Percentiles rank a stretch among this genome's conserved stretches.
These are phyloP conservation scores for Acanthiza pusilla DNA, from an alignment of 2,797 vertebrate species.

Conservation along the genomic window DNA sequence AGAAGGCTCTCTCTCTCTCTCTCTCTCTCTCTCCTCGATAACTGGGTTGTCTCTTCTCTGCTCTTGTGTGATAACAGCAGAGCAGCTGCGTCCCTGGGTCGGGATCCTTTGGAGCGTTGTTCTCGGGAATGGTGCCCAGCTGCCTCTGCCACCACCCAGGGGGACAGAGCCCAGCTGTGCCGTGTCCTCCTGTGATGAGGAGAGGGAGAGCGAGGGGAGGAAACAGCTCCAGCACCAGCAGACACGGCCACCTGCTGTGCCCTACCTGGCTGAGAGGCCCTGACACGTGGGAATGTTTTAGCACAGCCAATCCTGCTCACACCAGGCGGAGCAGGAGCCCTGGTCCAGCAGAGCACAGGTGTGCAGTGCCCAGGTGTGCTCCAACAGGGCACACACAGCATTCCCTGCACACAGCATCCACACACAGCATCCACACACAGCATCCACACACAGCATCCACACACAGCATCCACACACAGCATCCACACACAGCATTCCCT, in stretches of 20 bases:
- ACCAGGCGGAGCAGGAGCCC: not conserved
- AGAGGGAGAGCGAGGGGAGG: not conserved
- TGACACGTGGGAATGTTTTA: not conserved
- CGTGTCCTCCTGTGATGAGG: accelerated
- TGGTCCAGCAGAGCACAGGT: not conserved
- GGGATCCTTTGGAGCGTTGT: not conserved
- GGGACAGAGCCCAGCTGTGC: not conserved
- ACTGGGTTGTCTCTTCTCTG: not conserved
- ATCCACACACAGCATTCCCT: too few relatives aligned
- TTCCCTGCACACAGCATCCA: not conserved
- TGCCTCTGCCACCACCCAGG: not conserved
- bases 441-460: too few relatives aligned
- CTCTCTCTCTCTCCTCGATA: not conserved
- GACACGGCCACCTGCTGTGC: not conserved
- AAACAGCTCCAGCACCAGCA: not conserved
- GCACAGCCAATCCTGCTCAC: accelerated
- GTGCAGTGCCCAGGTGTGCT: not conserved
- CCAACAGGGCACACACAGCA: not conserved
- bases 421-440: too few relatives aligned
- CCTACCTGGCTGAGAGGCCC: not conserved
- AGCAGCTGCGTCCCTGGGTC: not conserved
- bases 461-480: too few relatives aligned
- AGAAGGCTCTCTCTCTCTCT: not conserved
- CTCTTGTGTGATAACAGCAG: not conserved
- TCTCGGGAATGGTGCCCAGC: not conserved